Base-by-base conservation (phyloP, 2,113 vertebrate species). In the Hyaena hyaena region DNA sequence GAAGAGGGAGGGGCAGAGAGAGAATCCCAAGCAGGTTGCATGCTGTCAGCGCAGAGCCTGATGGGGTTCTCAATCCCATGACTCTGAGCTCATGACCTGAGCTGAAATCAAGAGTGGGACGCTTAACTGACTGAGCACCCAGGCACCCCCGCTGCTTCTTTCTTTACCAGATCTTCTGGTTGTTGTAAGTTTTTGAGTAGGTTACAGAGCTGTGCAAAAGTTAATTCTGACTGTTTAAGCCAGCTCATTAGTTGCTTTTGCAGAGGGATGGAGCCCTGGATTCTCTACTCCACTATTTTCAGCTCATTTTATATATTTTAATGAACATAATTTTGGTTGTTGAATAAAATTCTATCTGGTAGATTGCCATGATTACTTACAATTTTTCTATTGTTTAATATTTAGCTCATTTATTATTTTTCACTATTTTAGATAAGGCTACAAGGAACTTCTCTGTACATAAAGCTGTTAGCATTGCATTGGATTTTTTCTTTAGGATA, bases 401-500 rank as follows among this genome's bases (percentile, higher is more conserved):
- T 69, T 88, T 71, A 28, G 4, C 92, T n/a, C 45, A 2, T 31
- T 69, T 88, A 50, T 9, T 50, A 19, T 73, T 91, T 89, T 77
- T 74, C 35, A 5, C 48, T 91, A 58, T 90, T 74, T 86, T 58
- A 91, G 35, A 55, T 79, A 92, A 84, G 28, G 17, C 6, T 53
- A 71, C 0, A 95, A 35, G 69, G 43, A 89, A 45, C 26, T 58
- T 74, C 31, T 87, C 66, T 86, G 1, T 31, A 87, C 6, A 14
- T 68, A 66, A 81, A 91, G 7, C 28, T 45, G 65, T 79, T 69
- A n/a, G 15, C 16, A 43, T 71, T 66, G 55, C 17, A 83, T 16
- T 48, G 33, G 5, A 23, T 69, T 92, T 33, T 94, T 87, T 76
- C 76, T 92, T 89, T 93, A 90, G 65, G 35, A 66, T 90, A 50